Conservation (phyloP, 2,797 vertebrate genomes). For the Rousettus madagascariensis region DNA sequence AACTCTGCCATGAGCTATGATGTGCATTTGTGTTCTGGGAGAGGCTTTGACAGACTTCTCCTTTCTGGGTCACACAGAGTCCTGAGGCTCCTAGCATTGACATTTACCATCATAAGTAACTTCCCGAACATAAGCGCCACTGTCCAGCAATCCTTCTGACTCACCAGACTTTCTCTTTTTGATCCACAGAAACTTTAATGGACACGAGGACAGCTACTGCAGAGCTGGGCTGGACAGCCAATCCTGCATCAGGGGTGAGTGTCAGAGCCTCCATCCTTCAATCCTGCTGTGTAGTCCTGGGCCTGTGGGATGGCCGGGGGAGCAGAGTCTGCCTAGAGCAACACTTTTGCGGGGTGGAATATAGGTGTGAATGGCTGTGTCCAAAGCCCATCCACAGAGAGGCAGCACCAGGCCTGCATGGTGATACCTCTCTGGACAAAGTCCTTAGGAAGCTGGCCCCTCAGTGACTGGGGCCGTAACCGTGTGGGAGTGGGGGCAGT, state of each 20-base stretch:
- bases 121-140: background rate
- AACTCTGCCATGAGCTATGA: background rate
- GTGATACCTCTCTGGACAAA: background rate
- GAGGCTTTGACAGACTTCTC: background rate
- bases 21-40: too few relatives aligned
- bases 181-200: conserved; percentile 94
- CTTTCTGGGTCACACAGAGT: background rate
- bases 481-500: background rate
- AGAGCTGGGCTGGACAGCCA: conserved; percentile 98
- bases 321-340: background rate
- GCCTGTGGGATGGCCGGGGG: background rate
- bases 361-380: background rate
- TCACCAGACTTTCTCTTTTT: conserved; percentile 58
- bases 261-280: background rate
- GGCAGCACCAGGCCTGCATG: background rate
- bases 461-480: background rate
- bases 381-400: background rate
- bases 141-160: background rate
- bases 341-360: too few relatives aligned
- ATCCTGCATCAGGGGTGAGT: conserved; percentile 98
- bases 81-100: background rate
- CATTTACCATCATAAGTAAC: background rate
- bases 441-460: background rate
- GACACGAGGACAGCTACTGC: conserved; percentile 98
- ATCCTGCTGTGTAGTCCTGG: background rate